A percentile compares a stretch with the other conserved stretches of the same genome.
phyloP scores from a whole-genome alignment of 2,888 invertebrate species.

The Tenthredo scrophulariae region DNA sequence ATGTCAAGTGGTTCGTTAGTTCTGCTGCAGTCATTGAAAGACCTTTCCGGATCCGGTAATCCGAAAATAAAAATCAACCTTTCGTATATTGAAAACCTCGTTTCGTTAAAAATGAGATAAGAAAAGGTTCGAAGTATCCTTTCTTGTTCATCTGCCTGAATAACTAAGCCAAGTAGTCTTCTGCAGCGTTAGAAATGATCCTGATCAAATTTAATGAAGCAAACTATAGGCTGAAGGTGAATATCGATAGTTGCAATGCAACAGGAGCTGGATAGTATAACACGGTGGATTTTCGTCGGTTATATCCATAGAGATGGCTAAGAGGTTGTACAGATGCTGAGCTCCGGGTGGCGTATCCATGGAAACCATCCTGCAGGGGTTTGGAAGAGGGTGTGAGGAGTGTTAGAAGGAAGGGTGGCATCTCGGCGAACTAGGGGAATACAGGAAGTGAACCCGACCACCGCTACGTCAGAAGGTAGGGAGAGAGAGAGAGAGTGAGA shows the following conservation, averaged over 20 bases:
- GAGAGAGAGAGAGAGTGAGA: slow-evolving; percentile 55
- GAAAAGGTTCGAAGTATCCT: neutral
- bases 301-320: slow-evolving; percentile 46
- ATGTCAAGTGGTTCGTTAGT: slow-evolving; percentile 19
- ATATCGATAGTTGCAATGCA: slow-evolving; percentile 21
- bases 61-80: neutral
- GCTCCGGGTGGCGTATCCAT: slow-evolving; percentile 66
- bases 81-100: neutral
- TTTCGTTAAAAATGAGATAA: neutral
- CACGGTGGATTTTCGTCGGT: slow-evolving; percentile 39
- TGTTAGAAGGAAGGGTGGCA: slow-evolving; percentile 22
- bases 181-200: neutral
- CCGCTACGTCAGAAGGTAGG: slow-evolving; percentile 53
- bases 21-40: neutral
- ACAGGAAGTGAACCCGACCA: slow-evolving; percentile 56
- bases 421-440: slow-evolving; percentile 54
- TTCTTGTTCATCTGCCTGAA: neutral
- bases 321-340: slow-evolving; percentile 58
- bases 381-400: neutral
- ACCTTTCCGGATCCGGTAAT: neutral
- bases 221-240: neutral
- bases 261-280: slow-evolving; percentile 17
- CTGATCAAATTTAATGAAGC: neutral
- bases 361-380: slow-evolving; percentile 63
- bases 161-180: neutral